A percentile compares a stretch with the other conserved stretches of the same genome.
These are phyloP conservation scores for Parauchenoglanis punctatus DNA, from an alignment of 2,797 vertebrate genomes.

Conservation along the genomic window DNA sequence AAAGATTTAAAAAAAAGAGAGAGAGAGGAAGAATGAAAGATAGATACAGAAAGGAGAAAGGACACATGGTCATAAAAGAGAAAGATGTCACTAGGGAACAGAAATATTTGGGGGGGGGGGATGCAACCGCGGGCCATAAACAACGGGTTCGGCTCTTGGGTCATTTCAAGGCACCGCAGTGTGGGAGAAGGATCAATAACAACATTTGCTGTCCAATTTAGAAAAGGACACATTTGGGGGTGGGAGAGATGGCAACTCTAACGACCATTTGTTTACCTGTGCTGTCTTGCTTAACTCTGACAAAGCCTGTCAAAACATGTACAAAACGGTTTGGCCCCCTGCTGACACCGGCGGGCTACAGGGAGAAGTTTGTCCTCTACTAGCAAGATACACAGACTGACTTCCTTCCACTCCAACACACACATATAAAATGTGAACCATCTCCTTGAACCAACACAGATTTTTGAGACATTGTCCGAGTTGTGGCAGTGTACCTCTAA, in stretches of 20 bases:
- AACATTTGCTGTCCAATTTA: slow-evolving; percentile 95
- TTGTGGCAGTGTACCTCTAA: background rate
- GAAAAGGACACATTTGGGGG: slow-evolving; percentile 81
- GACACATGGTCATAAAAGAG: slow-evolving; percentile 39
- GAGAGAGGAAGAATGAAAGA: slow-evolving; percentile 60
- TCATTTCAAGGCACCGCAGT: slow-evolving; percentile 89
- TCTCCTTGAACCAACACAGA: slow-evolving; percentile 24
- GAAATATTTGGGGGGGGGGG: slow-evolving; percentile 70
- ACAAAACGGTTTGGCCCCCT: slow-evolving; percentile 78
- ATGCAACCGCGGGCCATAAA: slow-evolving; percentile 87
- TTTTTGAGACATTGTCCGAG: background rate
- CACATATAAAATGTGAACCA: background rate
- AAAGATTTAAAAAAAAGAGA: slow-evolving; percentile 34
- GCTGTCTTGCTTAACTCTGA: slow-evolving; percentile 85
- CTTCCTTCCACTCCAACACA: slow-evolving; percentile 16
- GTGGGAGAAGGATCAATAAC: slow-evolving; percentile 86
- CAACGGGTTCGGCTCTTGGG: slow-evolving; percentile 81
- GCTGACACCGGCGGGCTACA: slow-evolving; percentile 59
- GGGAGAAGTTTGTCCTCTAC: slow-evolving; percentile 51
- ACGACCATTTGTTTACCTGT: slow-evolving; percentile 90
- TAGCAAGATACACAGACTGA: slow-evolving; percentile 37
- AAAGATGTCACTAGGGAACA: slow-evolving; percentile 42
- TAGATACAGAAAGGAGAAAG: slow-evolving; percentile 22
- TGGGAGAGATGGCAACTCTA: slow-evolving; percentile 90
- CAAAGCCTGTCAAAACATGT: slow-evolving; percentile 87